Percentiles rank a stretch among this genome's conserved stretches.
Conservation (phyloP, 2,888 invertebrate species). For the Mesochorus sp. region DNA sequence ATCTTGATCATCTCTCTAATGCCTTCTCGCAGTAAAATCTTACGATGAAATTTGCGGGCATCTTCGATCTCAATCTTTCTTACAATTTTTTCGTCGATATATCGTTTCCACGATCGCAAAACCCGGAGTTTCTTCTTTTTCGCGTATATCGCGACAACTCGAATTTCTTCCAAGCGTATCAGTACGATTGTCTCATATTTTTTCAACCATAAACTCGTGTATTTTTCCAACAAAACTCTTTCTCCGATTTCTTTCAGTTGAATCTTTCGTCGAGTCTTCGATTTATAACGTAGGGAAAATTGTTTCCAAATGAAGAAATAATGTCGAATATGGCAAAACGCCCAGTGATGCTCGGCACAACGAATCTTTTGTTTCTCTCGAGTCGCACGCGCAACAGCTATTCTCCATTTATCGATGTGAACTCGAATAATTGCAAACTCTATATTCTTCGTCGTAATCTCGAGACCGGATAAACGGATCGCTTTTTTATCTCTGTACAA, state of each 20-base stretch:
- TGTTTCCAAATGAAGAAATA: conserved; percentile 65
- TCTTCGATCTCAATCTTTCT: conserved; percentile 55
- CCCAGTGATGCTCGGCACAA: conserved; percentile 60
- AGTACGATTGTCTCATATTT: conserved; percentile 50
- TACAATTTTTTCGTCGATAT: conserved; percentile 38
- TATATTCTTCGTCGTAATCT: conserved; percentile 38
- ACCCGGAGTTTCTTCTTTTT: conserved; percentile 58
- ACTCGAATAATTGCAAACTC: conserved; percentile 36
- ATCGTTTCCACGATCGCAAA: conserved; percentile 64
- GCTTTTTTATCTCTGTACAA: conserved; percentile 63
- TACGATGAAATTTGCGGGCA: conserved; percentile 60
- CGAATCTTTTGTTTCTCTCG: conserved; percentile 62
- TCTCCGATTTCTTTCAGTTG: conserved; percentile 57
- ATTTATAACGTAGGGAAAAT: conserved; percentile 59
- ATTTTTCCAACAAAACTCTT: conserved; percentile 59
- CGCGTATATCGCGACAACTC: conserved; percentile 20
- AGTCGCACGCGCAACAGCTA: conserved; percentile 42
- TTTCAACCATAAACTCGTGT: conserved; percentile 59
- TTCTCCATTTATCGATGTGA: conserved; percentile 65
- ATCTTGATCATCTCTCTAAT: conserved; percentile 58
- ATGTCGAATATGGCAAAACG: conserved; percentile 35
- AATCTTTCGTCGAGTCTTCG: conserved; percentile 49
- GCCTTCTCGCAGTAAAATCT: conserved; percentile 61
- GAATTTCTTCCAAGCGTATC: conserved; percentile 50
- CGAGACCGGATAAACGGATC: conserved; percentile 52